phyloP scores from a whole-genome alignment of 2,113 vertebrate genomes.

The Mastomys natalensis region DNA sequence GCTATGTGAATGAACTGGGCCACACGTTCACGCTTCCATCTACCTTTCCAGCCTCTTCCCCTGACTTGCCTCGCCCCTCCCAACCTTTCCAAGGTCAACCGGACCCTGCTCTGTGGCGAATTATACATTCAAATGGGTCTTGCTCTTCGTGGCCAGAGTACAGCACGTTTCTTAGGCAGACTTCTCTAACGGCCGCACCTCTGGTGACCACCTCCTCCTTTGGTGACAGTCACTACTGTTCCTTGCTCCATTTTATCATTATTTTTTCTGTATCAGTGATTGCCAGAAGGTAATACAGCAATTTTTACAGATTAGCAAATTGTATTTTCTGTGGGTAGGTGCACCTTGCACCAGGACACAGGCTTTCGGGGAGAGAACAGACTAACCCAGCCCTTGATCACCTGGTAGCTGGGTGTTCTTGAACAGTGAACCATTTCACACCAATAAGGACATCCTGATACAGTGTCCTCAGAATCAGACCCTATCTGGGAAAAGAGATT shows the following conservation, averaged over 20 bases:
- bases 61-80: not conserved
- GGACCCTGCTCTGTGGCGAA: not conserved
- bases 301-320: conserved; percentile 33
- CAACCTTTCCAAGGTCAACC: not conserved
- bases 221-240: not conserved
- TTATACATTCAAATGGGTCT: not conserved
- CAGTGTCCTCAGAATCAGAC: not conserved
- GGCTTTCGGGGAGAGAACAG: conserved; percentile 17
- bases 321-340: not conserved
- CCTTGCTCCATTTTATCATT: not conserved
- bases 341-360: not conserved
- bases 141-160: not conserved
- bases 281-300: not conserved
- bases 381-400: not conserved
- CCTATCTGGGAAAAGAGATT: not conserved
- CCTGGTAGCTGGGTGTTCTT: not conserved
- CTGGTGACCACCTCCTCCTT: not conserved
- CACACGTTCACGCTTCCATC: not conserved
- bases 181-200: not conserved
- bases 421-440: not conserved
- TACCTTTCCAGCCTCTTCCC: not conserved
- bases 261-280: not conserved
- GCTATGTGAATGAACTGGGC: not conserved
- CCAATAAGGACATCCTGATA: not conserved
- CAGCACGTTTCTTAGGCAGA: not conserved